These are phyloP conservation scores for Heptranchias perlo DNA, from an alignment of 2,113 vertebrate genomes.

Conservation along the genomic window DNA sequence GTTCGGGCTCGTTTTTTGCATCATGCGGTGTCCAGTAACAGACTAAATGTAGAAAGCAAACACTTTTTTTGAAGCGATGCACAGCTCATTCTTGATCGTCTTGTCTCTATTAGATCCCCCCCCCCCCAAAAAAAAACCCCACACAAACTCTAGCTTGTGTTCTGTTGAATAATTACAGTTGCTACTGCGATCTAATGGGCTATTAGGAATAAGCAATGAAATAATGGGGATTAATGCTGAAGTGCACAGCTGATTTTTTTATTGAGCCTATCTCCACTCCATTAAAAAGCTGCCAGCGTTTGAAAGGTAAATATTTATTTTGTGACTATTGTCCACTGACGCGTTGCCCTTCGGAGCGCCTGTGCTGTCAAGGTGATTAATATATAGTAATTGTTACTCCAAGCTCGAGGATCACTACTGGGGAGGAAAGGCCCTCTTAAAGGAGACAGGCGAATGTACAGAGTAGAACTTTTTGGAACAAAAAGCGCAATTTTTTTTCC, in stretches of 20 bases:
- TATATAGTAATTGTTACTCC: too few relatives aligned
- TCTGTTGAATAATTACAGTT: neutral
- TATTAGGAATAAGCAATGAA: neutral
- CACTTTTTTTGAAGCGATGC: neutral
- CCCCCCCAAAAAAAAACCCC: neutral
- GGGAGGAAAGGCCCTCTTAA: too few relatives aligned
- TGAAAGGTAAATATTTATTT: too few relatives aligned
- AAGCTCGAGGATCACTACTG: too few relatives aligned
- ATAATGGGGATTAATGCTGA: neutral
- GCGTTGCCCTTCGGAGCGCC: too few relatives aligned
- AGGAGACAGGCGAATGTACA: too few relatives aligned
- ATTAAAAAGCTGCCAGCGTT: too few relatives aligned
- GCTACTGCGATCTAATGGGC: neutral
- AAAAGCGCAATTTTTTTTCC: too few relatives aligned
- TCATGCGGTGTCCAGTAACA: neutral
- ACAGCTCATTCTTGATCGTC: neutral
- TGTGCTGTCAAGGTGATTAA: too few relatives aligned
- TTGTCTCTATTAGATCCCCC: neutral
- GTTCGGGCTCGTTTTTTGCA: neutral
- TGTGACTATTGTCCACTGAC: too few relatives aligned
- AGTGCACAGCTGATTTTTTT: neutral
- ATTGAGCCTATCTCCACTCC: neutral
- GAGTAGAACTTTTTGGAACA: too few relatives aligned
- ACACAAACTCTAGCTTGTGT: neutral
- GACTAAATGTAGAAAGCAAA: neutral